Evolutionary conservation across 2,888 invertebrate genomes (phyloP).

Genomic region (Aquatica leii): DNA sequence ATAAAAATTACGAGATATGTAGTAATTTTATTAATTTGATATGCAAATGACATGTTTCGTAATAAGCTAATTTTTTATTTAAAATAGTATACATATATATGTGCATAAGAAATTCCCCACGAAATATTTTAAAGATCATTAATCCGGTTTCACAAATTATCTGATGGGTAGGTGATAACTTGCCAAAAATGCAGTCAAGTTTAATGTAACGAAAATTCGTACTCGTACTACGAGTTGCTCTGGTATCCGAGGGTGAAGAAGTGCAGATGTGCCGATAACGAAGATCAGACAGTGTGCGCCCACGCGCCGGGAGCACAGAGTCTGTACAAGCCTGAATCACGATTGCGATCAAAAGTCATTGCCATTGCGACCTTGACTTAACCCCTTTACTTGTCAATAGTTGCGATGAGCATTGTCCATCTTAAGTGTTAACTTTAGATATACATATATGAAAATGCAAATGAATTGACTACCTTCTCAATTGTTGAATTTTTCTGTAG

Average conservation of each 20-base stretch:
- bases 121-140: constrained; percentile 19
- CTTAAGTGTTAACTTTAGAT: constrained; percentile 41
- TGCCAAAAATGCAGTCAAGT: constrained; percentile 21
- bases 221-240: constrained; percentile 34
- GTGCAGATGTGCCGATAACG: constrained; percentile 46
- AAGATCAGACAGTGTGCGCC: constrained; percentile 47
- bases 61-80: background rate
- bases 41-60: background rate
- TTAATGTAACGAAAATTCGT: constrained; percentile 4
- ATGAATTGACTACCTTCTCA: constrained; percentile 21
- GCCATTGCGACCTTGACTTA: constrained; percentile 51
- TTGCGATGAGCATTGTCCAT: constrained; percentile 41
- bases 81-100: background rate
- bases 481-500: constrained; percentile 19
- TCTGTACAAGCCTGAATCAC: constrained; percentile 45
- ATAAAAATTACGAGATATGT: too few relatives aligned
- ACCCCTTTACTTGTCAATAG: constrained; percentile 46
- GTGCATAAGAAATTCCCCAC: background rate
- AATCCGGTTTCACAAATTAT: constrained; percentile 19
- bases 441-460: constrained; percentile 41
- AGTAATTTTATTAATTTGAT: too few relatives aligned
- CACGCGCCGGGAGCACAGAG: constrained; percentile 38
- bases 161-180: constrained; percentile 16
- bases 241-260: constrained; percentile 35
- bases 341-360: constrained; percentile 46